Evolutionary conservation across 2,888 invertebrate species (phyloP), one percentile per base, ranked within the genome.

Genomic region (Machimus rusticus): DNA sequence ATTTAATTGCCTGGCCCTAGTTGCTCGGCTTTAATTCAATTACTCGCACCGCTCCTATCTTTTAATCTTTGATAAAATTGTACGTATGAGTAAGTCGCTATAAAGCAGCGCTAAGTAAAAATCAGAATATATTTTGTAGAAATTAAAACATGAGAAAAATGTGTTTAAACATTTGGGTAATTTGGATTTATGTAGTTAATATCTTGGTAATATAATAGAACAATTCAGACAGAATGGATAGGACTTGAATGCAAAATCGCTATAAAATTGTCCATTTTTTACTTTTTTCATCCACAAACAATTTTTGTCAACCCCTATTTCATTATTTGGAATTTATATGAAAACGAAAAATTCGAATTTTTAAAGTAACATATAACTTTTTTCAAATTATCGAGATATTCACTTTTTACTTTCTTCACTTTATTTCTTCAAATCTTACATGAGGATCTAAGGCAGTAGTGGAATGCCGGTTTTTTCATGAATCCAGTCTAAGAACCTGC

Each of bases 401-500:
- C 76, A 16, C 28, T 31, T 74, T 14, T 37, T 37, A 76, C 12
- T 1, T 46, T 43, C 12, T 66, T 28, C 19, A 66, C 12, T 66
- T 66, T 66, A 66, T 66, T 66, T 66, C 8, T 28, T 23, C 51
- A 51, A 51, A 51, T 28, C 23, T 19, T 66, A 23, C 66, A 66
- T 19, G 9, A 51, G 51, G 31, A 28, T 82, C 74, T 85, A 85
- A 19, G 74, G 85, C 31, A 28, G 12, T 23, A 88, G 86, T n/a
- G 87, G 55, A 39, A 89, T 89, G 31, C 88, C 89, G 34, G 88
- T 88, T 12, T 87, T 78, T 14, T 84, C 43, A 14, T 84, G 81
- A 23, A 89, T 89, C 89, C 89, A 89, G 31, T 81, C 86, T 16
- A 89, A 81, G 82, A 87, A 89, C 76, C 87, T 88, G 12, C 88